phyloP scores from a whole-genome alignment of 1,140 invertebrate species.

The Cyclina sinensis region DNA sequence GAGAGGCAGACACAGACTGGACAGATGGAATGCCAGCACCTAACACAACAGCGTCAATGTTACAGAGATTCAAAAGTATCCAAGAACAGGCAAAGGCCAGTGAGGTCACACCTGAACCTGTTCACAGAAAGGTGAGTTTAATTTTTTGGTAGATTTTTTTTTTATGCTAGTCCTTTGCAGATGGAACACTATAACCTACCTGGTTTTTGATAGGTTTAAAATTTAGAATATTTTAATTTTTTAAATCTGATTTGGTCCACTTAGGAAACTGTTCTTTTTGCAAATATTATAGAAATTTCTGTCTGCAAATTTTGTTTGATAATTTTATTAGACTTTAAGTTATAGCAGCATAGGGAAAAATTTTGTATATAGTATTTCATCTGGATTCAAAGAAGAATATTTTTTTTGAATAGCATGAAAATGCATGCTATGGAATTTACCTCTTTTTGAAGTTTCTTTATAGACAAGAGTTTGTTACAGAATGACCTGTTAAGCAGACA shows the following conservation, averaged over 20 bases:
- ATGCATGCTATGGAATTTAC: background rate
- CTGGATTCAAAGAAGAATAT: background rate
- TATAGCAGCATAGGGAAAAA: background rate
- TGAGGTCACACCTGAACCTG: constrained; percentile 74
- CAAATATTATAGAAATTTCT: background rate
- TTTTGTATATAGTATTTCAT: constrained; percentile 4
- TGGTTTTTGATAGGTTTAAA: no score
- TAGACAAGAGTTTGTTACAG: background rate
- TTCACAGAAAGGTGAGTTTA: constrained; percentile 78
- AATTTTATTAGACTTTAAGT: background rate
- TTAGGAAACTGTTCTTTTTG: no score
- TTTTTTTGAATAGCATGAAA: background rate
- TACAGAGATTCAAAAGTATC: constrained; percentile 80
- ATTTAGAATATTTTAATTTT: no score
- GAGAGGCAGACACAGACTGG: constrained; percentile 81
- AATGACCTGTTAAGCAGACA: constrained; percentile 5
- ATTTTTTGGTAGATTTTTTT: no score
- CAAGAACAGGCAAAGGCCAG: constrained; percentile 80
- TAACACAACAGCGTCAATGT: constrained; percentile 80
- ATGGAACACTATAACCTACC: constrained; percentile 19
- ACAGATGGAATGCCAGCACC: constrained; percentile 78
- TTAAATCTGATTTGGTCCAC: background rate
- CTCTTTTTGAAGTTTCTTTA: background rate
- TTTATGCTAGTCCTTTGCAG: background rate
- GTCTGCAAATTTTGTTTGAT: background rate